phyloP scores from a whole-genome alignment of 92 coral and sea anemone genomes.

The Hydrozoanthus gracilis region DNA sequence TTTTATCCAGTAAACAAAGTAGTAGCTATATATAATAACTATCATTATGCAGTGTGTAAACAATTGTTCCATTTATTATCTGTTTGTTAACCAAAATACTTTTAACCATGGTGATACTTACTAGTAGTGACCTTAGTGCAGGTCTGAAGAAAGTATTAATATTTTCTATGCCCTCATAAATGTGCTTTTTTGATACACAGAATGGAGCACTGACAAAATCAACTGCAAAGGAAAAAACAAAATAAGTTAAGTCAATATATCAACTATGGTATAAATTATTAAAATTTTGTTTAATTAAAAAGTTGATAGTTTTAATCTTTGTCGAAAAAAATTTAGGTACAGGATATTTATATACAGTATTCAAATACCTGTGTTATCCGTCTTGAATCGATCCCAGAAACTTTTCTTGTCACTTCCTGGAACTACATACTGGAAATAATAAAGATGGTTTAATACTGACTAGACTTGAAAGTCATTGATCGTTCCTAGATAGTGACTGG shows the following conservation, averaged over 20 bases:
- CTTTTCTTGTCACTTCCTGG: slow-evolving; percentile 74
- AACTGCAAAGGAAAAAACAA: slow-evolving; percentile 61
- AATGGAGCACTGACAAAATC: slow-evolving; percentile 97
- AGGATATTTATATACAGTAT: background rate
- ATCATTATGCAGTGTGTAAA: no score
- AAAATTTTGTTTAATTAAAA: no score
- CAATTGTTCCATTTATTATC: no score
- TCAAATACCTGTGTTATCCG: slow-evolving; percentile 84
- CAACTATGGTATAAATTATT: background rate
- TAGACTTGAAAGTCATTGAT: no score
- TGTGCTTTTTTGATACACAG: slow-evolving; percentile 85
- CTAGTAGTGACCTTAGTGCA: slow-evolving; percentile 89
- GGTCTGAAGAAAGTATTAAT: slow-evolving; percentile 94
- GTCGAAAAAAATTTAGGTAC: background rate
- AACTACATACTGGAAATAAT: slow-evolving; percentile 76
- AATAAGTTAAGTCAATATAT: background rate
- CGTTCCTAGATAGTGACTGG: no score
- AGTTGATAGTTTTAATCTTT: background rate
- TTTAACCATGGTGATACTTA: slow-evolving; percentile 37
- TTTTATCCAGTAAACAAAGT: no score
- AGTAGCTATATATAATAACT: no score
- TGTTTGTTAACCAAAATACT: no score
- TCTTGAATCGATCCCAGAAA: slow-evolving; percentile 79
- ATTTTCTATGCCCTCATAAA: slow-evolving; percentile 91
- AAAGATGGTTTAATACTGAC: background rate